Evolutionary conservation across 1,140 invertebrate genomes (phyloP).

Genomic region (Pachyrhynchus sulphureomaculatus): DNA sequence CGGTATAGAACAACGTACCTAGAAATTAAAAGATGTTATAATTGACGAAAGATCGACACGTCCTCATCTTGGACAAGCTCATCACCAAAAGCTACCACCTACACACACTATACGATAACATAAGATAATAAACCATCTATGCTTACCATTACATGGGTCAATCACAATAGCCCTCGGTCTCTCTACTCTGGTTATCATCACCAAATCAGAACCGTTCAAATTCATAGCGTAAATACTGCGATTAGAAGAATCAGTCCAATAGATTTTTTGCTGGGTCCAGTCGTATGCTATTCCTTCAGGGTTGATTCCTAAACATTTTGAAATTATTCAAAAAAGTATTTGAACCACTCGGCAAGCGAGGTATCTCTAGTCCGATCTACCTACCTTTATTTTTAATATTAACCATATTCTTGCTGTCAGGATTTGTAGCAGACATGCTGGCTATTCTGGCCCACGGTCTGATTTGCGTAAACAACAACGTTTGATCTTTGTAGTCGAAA

Average conservation of each 20-base stretch:
- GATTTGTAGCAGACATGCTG: slow-evolving; percentile 70
- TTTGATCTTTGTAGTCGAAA: slow-evolving; percentile 89
- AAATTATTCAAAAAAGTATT: not conserved
- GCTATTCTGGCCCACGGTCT: slow-evolving; percentile 86
- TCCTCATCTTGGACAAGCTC: too few relatives aligned
- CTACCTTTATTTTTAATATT: slow-evolving; percentile 78
- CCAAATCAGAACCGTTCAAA: slow-evolving; percentile 80
- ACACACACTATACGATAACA: too few relatives aligned
- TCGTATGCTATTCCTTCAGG: slow-evolving; percentile 96
- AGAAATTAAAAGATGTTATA: not conserved
- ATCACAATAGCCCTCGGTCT: slow-evolving; percentile 92
- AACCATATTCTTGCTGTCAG: slow-evolving; percentile 63
- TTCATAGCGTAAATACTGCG: slow-evolving; percentile 96
- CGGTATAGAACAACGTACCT: slow-evolving; percentile 82
- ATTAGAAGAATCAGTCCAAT: slow-evolving; percentile 95
- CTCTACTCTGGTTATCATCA: slow-evolving; percentile 92
- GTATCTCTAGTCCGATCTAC: not conserved
- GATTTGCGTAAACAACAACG: slow-evolving; percentile 88
- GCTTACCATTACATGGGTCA: slow-evolving; percentile 88
- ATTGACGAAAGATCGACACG: too few relatives aligned
- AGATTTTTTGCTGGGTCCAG: slow-evolving; percentile 95
- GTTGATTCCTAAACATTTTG: slow-evolving; percentile 54
- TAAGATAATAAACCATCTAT: too few relatives aligned
- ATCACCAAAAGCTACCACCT: too few relatives aligned
- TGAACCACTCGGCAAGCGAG: not conserved